These are phyloP conservation scores for Xenopus petersii DNA, from an alignment of 2,797 vertebrate genomes.

Conservation along the genomic window DNA sequence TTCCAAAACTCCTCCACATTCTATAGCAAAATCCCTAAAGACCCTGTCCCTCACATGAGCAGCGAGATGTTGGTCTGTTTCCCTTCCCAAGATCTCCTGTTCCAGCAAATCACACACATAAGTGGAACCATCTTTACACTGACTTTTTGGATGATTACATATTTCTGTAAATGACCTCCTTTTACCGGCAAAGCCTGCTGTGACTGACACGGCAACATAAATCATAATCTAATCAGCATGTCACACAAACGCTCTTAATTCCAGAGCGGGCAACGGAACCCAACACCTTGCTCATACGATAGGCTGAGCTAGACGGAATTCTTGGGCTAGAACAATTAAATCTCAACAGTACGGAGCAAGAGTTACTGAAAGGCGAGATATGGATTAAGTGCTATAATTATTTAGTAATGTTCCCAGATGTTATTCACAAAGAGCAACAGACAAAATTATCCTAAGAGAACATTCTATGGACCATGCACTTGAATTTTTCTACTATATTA, in stretches of 20 bases:
- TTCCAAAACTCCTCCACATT: no score
- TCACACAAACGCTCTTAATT: background rate
- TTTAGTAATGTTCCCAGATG: slow-evolving; percentile 7
- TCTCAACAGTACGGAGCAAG: background rate
- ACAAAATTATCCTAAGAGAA: background rate
- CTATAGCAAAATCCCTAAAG: no score
- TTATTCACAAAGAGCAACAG: slow-evolving; percentile 15
- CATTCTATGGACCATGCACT: slow-evolving; percentile 16
- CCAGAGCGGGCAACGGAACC: background rate
- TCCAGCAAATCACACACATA: no score
- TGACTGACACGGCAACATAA: background rate
- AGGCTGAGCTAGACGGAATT: background rate
- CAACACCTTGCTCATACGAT: slow-evolving; percentile 1
- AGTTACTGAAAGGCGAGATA: background rate
- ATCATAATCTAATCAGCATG: slow-evolving; percentile 7
- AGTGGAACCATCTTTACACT: no score
- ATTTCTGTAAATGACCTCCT: background rate
- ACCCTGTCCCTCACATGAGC: no score
- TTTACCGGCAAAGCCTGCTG: background rate
- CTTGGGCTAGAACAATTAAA: slow-evolving; percentile 5
- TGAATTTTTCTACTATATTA: slow-evolving; percentile 26
- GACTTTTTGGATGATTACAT: background rate
- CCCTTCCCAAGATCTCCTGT: no score
- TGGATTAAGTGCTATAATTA: slow-evolving; percentile 19
- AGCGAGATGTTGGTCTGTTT: no score